These are phyloP conservation scores for Lophius americanus DNA, from an alignment of 2,797 vertebrate species.

Conservation along the genomic window DNA sequence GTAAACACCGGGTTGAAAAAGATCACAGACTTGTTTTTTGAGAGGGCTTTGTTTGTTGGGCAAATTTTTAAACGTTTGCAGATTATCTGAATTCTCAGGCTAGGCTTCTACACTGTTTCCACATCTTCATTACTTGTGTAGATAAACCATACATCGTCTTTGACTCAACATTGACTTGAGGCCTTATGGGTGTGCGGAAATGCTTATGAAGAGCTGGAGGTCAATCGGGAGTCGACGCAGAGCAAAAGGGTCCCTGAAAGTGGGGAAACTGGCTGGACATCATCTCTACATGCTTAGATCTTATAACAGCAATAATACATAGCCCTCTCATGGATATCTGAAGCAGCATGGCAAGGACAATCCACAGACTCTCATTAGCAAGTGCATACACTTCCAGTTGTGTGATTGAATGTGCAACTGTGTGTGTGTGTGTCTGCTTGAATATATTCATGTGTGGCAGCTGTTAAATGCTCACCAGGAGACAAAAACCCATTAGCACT, in stretches of 20 bases:
- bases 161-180: not conserved
- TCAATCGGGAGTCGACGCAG: slow-evolving; percentile 37
- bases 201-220: slow-evolving; percentile 16
- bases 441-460: slow-evolving; percentile 13
- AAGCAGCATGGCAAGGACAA: slow-evolving; percentile 22
- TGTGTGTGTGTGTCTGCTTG: not conserved
- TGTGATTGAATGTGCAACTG: not conserved
- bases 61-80: not conserved
- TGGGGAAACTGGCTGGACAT: slow-evolving; percentile 36
- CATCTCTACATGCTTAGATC: slow-evolving; percentile 41
- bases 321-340: slow-evolving; percentile 29
- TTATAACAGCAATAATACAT: slow-evolving; percentile 42
- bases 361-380: slow-evolving; percentile 51
- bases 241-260: slow-evolving; percentile 35
- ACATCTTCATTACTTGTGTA: not conserved
- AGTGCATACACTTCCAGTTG: slow-evolving; percentile 4
- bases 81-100: not conserved
- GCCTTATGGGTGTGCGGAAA: slow-evolving; percentile 3
- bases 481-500: slow-evolving; percentile 42
- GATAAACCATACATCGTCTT: not conserved
- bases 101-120: not conserved
- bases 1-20: too few relatives aligned
- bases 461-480: slow-evolving; percentile 25
- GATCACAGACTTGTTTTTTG: too few relatives aligned
- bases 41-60: not conserved